Base-by-base conservation (phyloP, 2,888 invertebrate species). In the Oscheius myriophilus region DNA sequence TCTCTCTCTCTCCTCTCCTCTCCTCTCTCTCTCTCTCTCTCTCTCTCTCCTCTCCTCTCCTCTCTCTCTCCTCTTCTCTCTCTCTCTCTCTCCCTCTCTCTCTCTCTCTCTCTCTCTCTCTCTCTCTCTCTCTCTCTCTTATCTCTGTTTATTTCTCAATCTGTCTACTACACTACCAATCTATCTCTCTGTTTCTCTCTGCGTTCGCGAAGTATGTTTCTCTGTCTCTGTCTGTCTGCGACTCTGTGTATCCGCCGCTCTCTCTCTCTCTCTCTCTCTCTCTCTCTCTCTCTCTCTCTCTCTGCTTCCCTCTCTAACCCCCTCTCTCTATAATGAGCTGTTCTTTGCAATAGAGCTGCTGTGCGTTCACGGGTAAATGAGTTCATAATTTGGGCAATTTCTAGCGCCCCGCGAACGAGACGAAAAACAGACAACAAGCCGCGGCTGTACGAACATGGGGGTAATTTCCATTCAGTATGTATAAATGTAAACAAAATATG, bases 211-310 rank as follows among this genome's bases (percentile, higher is more conserved):
- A n/a, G n/a, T n/a, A n/a, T n/a, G n/a, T n/a, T 9, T 18, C 26
- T n/a, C 52, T 18, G 18, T 52, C 18, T 26, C 12, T 18, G 4
- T 25, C 14, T 52, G n/a, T 52, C 52, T n/a, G 23, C 14, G 23
- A n/a, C 52, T 52, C 18, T 52, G 12, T 4, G 3, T 9, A 49
- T 52, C 52, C 18, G 12, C 26, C 52, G 12, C 18, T 18, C 18
- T 52, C 52, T 52, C 14, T 52, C 52, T 52, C 52, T 52, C 52
- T 33, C 33, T 33, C 33, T 33, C 33, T 33, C 33, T 33, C 9
- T 33, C 33, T 33, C 33, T 33, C 33, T 33, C 33, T 33, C 33
- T 33, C 33, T 33, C 33, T 33, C 33, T 33, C 33, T 33, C 33
- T 33, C 33, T 33, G 4, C 9, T 9, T 33, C 33, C 9, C 33